Evolutionary conservation across 2,888 invertebrate species (phyloP), one percentile per base, ranked within the genome.

Genomic region (Dyspetes luteomarginatus): DNA sequence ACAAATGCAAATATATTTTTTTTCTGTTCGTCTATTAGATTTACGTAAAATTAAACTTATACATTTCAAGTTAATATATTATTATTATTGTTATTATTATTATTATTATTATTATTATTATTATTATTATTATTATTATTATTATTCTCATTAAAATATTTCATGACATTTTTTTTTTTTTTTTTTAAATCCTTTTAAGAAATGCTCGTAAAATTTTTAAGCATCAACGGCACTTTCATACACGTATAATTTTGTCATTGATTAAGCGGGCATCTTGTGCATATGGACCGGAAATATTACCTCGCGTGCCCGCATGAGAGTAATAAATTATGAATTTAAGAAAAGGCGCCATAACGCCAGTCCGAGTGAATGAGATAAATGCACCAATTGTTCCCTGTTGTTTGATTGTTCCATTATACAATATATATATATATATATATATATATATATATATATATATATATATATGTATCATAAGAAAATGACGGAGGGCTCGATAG

Each of bases 241-340:
- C 28, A 26, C 64, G 24, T 74, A 56, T 48, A 65, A 60, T 71
- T 58, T 26, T 5, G 30, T 71, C 17, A 28, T 28, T 65, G 48
- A 56, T 22, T 22, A 73, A 60, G 65, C 64, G 60, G 45, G 65
- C 28, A 12, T 67, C 41, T 65, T 48, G 41, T 7, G n/a, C 7
- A 19, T 28, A 36, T 19, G 26, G 12, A 80, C 80, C 80, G 80
- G 80, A 80, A 76, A 80, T 76, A 45, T 36, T 67, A 52, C 45
- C 67, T 72, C 67, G 72, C 52, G 60, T 67, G 67, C 80, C 80
- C 80, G 81, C 77, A 81, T 77, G 22, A 9, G 24, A 43, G 28
- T 50, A 24, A 77, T 81, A 73, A 81, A 76, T 73, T 68, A 73
- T 68, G 43, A 76, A 80, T 76, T 72, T 62, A 19, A 75, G 72